A percentile compares a stretch with the other conserved stretches of the same genome.
phyloP scores from a whole-genome alignment of 2,113 vertebrate species.

The Brachyhypopomus gauderio region DNA sequence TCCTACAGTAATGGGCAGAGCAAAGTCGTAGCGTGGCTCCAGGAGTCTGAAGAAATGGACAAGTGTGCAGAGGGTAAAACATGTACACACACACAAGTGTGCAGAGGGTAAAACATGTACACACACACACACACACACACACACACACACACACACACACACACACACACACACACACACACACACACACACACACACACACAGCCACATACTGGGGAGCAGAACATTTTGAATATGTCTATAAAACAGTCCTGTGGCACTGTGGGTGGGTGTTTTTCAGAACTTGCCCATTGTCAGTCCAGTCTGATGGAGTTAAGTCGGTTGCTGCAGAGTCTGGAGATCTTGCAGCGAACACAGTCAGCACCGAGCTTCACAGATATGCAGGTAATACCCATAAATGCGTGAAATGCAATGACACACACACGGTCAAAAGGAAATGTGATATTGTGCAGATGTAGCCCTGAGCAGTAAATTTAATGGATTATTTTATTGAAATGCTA shows the following conservation, averaged over 20 bases:
- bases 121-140: too few relatives aligned
- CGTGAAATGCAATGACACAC: neutral
- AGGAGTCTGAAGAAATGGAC: constrained; percentile 98
- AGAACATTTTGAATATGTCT: neutral
- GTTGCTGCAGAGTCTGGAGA: constrained; percentile 95
- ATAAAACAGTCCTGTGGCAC: constrained; percentile 4
- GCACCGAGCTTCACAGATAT: constrained; percentile 94
- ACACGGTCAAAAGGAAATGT: neutral
- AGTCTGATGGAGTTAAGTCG: constrained; percentile 94
- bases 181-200: neutral
- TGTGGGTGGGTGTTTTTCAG: constrained; percentile 68
- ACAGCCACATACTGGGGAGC: neutral
- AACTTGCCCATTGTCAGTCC: constrained; percentile 94
- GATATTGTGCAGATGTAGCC: neutral
- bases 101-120: too few relatives aligned
- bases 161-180: neutral
- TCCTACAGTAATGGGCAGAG: constrained; percentile 93
- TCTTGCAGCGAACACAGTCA: constrained; percentile 96
- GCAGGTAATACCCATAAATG: constrained; percentile 61
- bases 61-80: constrained; percentile 93
- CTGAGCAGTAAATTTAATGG: neutral
- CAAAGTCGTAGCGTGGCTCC: constrained; percentile 95
- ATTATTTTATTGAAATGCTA: neutral
- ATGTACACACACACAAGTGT: neutral
- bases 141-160: neutral